Conservation (phyloP, 2,888 invertebrate species). For the Monoplex corrugatus region DNA sequence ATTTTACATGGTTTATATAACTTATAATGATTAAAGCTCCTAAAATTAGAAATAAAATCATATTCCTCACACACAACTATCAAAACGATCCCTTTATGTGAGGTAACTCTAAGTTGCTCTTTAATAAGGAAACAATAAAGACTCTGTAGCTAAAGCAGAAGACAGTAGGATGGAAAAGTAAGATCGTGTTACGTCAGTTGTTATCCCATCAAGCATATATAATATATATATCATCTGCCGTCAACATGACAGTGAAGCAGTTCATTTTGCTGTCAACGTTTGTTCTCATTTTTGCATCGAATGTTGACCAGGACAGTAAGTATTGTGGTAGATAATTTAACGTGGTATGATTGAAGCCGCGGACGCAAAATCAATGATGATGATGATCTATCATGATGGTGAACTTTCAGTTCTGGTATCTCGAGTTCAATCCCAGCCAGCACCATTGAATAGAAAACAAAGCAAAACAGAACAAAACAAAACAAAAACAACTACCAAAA, state of each 20-base stretch:
- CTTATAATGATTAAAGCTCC: not conserved
- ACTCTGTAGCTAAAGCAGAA: not conserved
- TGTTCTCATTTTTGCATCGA: slow-evolving; percentile 31
- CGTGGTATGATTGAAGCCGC: too few relatives aligned
- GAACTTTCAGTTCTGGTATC: too few relatives aligned
- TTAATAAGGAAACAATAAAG: not conserved
- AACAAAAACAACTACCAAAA: too few relatives aligned
- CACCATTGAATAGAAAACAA: too few relatives aligned
- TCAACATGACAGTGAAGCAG: slow-evolving; percentile 10
- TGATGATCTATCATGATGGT: too few relatives aligned
- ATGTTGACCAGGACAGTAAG: slow-evolving; percentile 39
- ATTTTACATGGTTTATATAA: not conserved
- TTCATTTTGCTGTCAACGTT: not conserved
- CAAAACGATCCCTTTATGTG: not conserved
- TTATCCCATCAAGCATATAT: too few relatives aligned
- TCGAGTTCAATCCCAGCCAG: too few relatives aligned
- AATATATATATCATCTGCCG: too few relatives aligned
- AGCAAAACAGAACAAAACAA: too few relatives aligned
- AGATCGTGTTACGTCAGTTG: too few relatives aligned
- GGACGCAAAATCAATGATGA: too few relatives aligned
- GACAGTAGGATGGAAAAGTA: slow-evolving; percentile 8
- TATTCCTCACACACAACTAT: too few relatives aligned
- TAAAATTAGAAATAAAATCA: not conserved
- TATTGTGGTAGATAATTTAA: not conserved
- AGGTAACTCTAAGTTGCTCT: slow-evolving; percentile 17